These are phyloP conservation scores for Myodes glareolus DNA, from an alignment of 2,113 vertebrate genomes.

Conservation along the genomic window DNA sequence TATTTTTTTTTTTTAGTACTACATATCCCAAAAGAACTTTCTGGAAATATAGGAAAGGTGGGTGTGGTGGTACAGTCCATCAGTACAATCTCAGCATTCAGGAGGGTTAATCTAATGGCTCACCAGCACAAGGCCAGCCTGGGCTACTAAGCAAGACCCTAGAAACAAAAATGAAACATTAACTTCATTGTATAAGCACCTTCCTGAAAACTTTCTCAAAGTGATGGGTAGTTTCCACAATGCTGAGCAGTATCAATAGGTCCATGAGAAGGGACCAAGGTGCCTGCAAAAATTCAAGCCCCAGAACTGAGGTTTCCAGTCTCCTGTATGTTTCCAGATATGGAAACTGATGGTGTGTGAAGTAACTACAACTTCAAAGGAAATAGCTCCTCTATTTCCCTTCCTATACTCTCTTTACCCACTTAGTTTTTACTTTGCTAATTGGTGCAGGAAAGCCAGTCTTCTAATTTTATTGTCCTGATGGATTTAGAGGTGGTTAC, in stretches of 20 bases:
- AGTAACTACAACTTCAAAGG: not conserved
- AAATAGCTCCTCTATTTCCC: too few species aligned
- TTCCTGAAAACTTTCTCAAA: not conserved
- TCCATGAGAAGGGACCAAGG: not conserved
- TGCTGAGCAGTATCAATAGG: not conserved
- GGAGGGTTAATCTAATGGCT: not conserved
- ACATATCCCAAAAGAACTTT: not conserved
- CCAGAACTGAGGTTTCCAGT: not conserved
- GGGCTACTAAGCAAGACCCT: not conserved
- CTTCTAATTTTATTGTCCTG: not conserved
- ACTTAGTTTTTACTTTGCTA: not conserved
- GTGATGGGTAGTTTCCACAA: not conserved
- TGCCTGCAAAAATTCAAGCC: not conserved
- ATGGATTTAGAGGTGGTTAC: not conserved
- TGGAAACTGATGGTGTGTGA: not conserved
- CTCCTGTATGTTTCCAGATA: not conserved
- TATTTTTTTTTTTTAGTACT: not conserved
- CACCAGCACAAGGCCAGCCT: not conserved
- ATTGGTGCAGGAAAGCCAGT: not conserved
- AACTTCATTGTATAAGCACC: not conserved
- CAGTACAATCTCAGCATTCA: not conserved
- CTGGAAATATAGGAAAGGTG: not conserved
- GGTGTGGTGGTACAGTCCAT: not conserved
- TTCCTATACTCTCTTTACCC: not conserved
- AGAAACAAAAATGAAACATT: not conserved